Evolutionary conservation across 2,797 vertebrate species (phyloP).

Genomic region (Carduelis carduelis): DNA sequence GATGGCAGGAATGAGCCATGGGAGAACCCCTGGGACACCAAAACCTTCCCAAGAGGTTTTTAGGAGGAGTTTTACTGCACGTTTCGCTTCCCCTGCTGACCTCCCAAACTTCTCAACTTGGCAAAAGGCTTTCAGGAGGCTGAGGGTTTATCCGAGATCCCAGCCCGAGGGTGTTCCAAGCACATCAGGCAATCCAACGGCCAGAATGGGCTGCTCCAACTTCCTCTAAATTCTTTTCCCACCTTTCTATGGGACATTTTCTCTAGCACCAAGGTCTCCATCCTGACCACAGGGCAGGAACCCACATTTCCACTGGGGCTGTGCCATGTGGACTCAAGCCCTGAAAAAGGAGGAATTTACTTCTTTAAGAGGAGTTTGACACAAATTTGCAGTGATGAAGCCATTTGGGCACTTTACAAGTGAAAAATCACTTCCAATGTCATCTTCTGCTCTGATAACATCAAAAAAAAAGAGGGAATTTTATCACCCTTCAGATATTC

Average conservation of each 20-base stretch:
- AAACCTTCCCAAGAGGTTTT: background rate
- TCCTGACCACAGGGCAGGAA: background rate
- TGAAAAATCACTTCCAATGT: background rate
- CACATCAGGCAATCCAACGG: fast-evolving
- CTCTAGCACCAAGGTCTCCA: background rate
- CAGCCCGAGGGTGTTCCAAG: fast-evolving
- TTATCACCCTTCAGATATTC: conserved; percentile 5
- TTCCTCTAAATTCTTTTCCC: background rate
- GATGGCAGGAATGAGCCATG: background rate
- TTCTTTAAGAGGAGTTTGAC: background rate
- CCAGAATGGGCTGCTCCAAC: background rate
- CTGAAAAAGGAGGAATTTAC: background rate
- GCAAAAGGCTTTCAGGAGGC: background rate
- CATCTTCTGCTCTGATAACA: background rate
- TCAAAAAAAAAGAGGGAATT: background rate
- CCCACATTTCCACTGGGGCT: background rate
- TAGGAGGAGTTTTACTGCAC: background rate
- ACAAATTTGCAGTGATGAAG: background rate
- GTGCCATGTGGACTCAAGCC: fast-evolving
- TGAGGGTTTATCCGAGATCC: background rate
- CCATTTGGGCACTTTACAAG: background rate
- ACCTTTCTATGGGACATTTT: background rate
- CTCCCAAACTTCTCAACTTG: background rate
- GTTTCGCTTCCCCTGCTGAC: fast-evolving
- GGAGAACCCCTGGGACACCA: background rate